A percentile compares a stretch with the other conserved stretches of the same genome.
These are phyloP conservation scores for Chinchilla lanigera DNA, from an alignment of 2,113 vertebrate species.

Conservation along the genomic window DNA sequence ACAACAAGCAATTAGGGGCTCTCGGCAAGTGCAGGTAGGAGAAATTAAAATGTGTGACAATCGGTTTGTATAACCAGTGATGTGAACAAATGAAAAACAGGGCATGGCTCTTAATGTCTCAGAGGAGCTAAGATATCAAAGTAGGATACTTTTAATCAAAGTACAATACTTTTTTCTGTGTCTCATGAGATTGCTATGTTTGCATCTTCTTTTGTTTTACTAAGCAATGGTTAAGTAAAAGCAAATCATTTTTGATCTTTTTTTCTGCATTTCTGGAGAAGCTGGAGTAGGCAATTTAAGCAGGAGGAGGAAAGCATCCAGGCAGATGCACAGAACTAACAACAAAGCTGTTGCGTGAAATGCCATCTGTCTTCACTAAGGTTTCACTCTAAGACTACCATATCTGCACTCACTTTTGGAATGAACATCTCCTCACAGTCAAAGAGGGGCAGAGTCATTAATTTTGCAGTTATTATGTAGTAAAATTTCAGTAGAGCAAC, in stretches of 20 bases:
- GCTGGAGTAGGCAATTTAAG: not conserved
- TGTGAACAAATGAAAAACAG: not conserved
- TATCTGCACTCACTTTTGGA: not conserved
- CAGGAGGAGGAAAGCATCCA: not conserved
- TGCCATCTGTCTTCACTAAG: not conserved
- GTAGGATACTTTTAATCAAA: not conserved
- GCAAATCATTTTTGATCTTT: not conserved
- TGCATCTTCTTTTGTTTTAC: constrained; percentile 63
- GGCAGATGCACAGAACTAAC: not conserved
- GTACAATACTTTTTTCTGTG: not conserved
- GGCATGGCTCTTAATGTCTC: not conserved
- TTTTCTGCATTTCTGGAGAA: constrained; percentile 15
- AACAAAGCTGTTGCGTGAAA: not conserved
- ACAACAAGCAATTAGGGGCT: constrained; percentile 77
- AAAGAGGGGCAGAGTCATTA: not conserved
- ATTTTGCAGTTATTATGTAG: not conserved
- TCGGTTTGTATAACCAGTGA: not conserved
- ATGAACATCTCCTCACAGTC: not conserved
- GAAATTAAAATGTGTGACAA: constrained; percentile 8
- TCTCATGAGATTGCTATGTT: constrained; percentile 49
- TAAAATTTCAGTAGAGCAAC: not conserved
- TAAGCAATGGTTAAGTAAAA: constrained; percentile 60
- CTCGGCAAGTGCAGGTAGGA: constrained; percentile 87
- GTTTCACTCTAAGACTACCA: not conserved
- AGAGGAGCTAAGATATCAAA: constrained; percentile 20